Base-by-base conservation (phyloP, 2,888 invertebrate genomes). In the Drepanosiphum platanoidis region DNA sequence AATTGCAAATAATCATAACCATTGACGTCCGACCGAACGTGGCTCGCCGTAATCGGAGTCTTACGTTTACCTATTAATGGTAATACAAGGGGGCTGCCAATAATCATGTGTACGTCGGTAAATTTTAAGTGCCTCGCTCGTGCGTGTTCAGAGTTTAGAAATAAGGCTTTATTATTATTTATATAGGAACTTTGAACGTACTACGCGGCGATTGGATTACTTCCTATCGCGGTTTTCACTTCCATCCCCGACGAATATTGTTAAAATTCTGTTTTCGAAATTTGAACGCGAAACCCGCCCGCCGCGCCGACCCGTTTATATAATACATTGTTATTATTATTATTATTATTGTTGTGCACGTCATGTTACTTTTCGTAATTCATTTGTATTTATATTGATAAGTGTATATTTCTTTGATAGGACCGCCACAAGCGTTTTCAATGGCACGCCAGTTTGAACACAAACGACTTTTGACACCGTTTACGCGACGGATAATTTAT, bases 401-500 rank as follows among this genome's bases (percentile, higher is more conserved):
- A 52, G 5, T 52, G 22, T 3, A 22, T 22, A 52, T 52, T 52
- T 22, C 52, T 52, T 52, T 52, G 52, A 52, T 52, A 18, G 52
- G 22, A 52, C 22, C 52, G 52, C 52, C 22, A 52, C n/a, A 61
- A 30, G 71, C 71, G 30, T 22, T 42, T 30, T 72, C 71, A 30
- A 15, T 27, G 30, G 42, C 71, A 30, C 42, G 0, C 39, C 27
- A 39, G 70, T 71, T 39, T 27, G 39, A 71, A 71, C 39, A 30
- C 71, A 72, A 72, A 72, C 71, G 42, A 18, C 42, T 71, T 36
- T 71, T 71, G 71, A 27, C 36, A 13, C 11, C 18, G 42, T 42
- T 71, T 15, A 42, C 36, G 32, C 66, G 66, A 68, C 66, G 34
- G 15, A 68, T 68, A 68, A 68, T 68, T 68, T 34, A 32, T 68